Percentiles rank a stretch among this genome's conserved stretches.
Conservation (phyloP, 2,888 invertebrate genomes). For the Lycaena phlaeas region DNA sequence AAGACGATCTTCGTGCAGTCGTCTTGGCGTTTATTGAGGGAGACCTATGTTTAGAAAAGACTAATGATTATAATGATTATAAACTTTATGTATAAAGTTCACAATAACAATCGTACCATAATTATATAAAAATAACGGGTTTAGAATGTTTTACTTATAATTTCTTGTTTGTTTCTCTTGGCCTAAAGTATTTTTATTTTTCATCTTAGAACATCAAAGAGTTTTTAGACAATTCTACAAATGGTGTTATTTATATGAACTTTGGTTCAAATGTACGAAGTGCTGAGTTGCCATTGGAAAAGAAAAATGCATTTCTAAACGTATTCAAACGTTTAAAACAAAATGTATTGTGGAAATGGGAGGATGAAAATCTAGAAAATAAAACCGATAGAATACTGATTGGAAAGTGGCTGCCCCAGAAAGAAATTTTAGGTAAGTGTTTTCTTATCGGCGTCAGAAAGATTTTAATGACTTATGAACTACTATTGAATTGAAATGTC, state of each 20-base stretch:
- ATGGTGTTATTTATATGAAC: slow-evolving; percentile 73
- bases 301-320: slow-evolving; percentile 62
- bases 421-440: slow-evolving; percentile 71
- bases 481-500: too few relatives aligned
- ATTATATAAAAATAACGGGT: too few relatives aligned
- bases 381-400: slow-evolving; percentile 71
- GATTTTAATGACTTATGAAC: too few relatives aligned
- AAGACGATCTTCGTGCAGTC: too few relatives aligned
- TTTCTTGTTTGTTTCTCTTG: too few relatives aligned
- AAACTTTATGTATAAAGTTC: too few relatives aligned
- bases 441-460: too few relatives aligned
- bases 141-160: too few relatives aligned
- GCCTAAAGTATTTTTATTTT: slow-evolving; percentile 7
- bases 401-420: slow-evolving; percentile 79
- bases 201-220: slow-evolving; percentile 59
- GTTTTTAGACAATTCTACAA: slow-evolving; percentile 57
- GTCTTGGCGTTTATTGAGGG: too few relatives aligned
- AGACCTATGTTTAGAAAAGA: too few relatives aligned
- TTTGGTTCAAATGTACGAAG: slow-evolving; percentile 74
- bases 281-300: slow-evolving; percentile 62
- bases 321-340: slow-evolving; percentile 74
- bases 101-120: too few relatives aligned
- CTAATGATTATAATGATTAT: too few relatives aligned
- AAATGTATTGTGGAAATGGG: slow-evolving; percentile 80
- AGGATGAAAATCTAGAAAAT: slow-evolving; percentile 65